Evolutionary conservation across 2,797 vertebrate species (phyloP).

Genomic region (Gymnothorax reevesii): DNA sequence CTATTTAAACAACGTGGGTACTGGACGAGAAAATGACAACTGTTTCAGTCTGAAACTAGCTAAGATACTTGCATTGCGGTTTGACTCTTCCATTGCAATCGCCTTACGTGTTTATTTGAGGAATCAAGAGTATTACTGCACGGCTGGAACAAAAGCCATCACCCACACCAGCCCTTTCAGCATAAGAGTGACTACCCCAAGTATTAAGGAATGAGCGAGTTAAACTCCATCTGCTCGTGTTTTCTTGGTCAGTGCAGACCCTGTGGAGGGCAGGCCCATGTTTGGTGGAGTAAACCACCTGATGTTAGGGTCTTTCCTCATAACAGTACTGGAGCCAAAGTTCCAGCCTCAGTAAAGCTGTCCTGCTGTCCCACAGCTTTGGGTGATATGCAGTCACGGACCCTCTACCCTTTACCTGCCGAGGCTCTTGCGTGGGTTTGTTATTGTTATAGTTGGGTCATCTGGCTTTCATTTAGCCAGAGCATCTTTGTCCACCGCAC

Average conservation of each 20-base stretch:
- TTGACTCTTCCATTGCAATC: no score
- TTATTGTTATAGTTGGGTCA: slow-evolving; percentile 51
- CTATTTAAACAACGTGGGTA: no score
- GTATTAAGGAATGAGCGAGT: slow-evolving; percentile 66
- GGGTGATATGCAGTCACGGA: slow-evolving; percentile 15
- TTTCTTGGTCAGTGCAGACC: slow-evolving; percentile 21
- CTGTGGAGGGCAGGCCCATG: slow-evolving; percentile 33
- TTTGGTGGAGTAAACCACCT: slow-evolving; percentile 20
- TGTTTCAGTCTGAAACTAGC: no score
- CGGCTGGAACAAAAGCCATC: no score
- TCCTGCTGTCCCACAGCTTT: not conserved
- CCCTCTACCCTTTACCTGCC: slow-evolving; percentile 20
- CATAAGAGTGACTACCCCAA: slow-evolving; percentile 54
- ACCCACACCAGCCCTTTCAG: slow-evolving; percentile 8
- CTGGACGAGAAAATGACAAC: no score
- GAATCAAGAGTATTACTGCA: no score
- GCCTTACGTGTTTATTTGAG: no score
- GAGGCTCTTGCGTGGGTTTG: slow-evolving; percentile 40
- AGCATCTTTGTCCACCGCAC: not conserved
- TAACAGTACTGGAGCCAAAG: not conserved
- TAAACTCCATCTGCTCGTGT: slow-evolving; percentile 69
- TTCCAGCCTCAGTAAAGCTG: slow-evolving; percentile 15
- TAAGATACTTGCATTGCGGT: no score
- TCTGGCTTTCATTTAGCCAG: slow-evolving; percentile 44
- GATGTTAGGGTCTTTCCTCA: not conserved